Evolutionary conservation across 2,888 invertebrate species (phyloP).

Genomic region (Sinohyriopsis cumingii): DNA sequence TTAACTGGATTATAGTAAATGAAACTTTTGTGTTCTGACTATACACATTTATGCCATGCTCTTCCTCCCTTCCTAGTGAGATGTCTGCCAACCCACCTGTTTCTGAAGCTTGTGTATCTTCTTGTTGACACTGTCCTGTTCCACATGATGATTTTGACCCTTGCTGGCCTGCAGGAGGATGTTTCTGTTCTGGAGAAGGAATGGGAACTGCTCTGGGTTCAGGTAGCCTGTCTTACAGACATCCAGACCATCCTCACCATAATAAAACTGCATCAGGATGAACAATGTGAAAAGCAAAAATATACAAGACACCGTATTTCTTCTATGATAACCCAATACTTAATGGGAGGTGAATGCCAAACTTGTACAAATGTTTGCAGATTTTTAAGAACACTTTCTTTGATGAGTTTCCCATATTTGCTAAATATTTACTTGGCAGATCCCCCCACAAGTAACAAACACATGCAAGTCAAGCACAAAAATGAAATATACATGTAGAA

Average conservation of each 20-base stretch:
- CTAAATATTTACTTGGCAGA: background rate
- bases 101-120: constrained; percentile 75
- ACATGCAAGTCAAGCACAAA: too few species aligned
- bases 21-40: too few species aligned
- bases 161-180: constrained; percentile 7
- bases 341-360: too few species aligned
- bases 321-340: too few species aligned
- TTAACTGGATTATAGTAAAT: too few species aligned
- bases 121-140: constrained; percentile 10
- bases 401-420: background rate
- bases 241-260: constrained; percentile 78
- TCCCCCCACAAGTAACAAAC: too few species aligned
- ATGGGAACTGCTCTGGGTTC: constrained; percentile 82
- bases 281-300: constrained; percentile 1
- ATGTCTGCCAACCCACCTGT: constrained; percentile 69
- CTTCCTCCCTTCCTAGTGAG: too few species aligned
- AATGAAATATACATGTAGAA: too few species aligned
- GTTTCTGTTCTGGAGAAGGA: constrained; percentile 84
- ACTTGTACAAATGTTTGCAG: too few species aligned
- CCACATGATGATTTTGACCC: background rate
- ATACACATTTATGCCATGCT: too few species aligned
- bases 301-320: background rate
- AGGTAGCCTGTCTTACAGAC: constrained; percentile 90
- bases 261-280: constrained; percentile 76
- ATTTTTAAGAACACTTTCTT: background rate